Percentiles rank a stretch among this genome's conserved stretches.
phyloP scores from a whole-genome alignment of 2,888 invertebrate genomes.

The Trachelus iudaicus region DNA sequence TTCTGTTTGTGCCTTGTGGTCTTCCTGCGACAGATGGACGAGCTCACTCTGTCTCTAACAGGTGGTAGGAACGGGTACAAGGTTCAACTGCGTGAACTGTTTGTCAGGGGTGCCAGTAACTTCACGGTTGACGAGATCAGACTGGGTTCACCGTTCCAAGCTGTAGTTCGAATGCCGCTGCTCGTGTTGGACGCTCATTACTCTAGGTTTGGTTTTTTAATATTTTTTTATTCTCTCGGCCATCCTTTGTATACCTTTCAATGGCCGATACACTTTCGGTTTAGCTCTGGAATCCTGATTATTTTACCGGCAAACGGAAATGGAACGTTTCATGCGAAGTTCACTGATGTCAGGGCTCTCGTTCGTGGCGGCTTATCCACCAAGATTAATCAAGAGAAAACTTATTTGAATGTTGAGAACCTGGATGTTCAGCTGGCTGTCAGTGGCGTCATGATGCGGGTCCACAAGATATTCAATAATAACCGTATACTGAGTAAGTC shows the following conservation, averaged over 20 bases:
- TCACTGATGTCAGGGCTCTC: conserved; percentile 72
- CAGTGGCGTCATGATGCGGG: conserved; percentile 73
- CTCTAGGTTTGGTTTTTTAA: conserved; percentile 58
- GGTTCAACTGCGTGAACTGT: conserved; percentile 65
- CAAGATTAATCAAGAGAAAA: conserved; percentile 63
- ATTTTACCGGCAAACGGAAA: conserved; percentile 79
- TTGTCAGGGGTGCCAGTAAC: conserved; percentile 66
- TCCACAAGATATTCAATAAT: conserved; percentile 76
- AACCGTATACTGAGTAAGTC: conserved; percentile 77
- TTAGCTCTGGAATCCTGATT: conserved; percentile 75
- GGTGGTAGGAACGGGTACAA: conserved; percentile 68
- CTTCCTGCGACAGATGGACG: conserved; percentile 62
- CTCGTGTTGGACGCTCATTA: conserved; percentile 75
- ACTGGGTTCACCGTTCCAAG: conserved; percentile 75
- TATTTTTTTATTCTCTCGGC: background rate
- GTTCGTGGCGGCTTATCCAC: conserved; percentile 72
- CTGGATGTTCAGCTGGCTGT: conserved; percentile 73
- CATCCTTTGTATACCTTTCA: background rate
- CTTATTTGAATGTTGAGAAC: conserved; percentile 73
- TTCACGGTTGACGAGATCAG: conserved; percentile 66
- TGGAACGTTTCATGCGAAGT: conserved; percentile 75
- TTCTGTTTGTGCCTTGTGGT: conserved; percentile 6
- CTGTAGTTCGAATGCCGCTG: conserved; percentile 73
- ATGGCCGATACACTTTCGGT: background rate
- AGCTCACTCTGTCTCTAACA: conserved; percentile 68